Conservation (phyloP, 2,888 invertebrate genomes). For the Cerceris rybyensis region DNA sequence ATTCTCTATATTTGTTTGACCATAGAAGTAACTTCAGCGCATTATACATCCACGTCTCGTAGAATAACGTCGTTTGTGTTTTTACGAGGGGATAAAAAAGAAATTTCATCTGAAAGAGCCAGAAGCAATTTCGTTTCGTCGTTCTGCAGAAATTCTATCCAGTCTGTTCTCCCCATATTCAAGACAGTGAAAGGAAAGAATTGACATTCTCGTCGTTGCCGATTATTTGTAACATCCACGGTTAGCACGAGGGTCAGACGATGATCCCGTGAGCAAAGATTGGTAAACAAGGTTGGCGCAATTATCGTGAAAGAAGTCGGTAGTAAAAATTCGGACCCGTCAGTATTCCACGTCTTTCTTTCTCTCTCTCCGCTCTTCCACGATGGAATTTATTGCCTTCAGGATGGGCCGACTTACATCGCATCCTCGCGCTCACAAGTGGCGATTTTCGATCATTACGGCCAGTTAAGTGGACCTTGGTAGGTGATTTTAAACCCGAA, state of each 20-base stretch:
- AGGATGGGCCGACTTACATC: slow-evolving; percentile 32
- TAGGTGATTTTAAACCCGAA: slow-evolving; percentile 39
- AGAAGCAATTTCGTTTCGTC: slow-evolving; percentile 11
- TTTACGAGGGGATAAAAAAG: slow-evolving; percentile 2
- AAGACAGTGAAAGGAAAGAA: slow-evolving; percentile 11
- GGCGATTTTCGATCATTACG: slow-evolving; percentile 64
- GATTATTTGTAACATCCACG: background rate
- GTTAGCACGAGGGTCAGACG: slow-evolving; percentile 4
- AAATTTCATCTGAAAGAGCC: slow-evolving; percentile 14
- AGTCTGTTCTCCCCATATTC: background rate
- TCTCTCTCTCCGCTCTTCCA: background rate
- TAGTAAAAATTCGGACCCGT: slow-evolving; percentile 53
- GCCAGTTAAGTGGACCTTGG: slow-evolving; percentile 52
- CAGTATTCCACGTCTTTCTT: background rate
- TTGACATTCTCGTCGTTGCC: slow-evolving; percentile 20
- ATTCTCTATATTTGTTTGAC: no score
- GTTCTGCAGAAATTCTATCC: slow-evolving; percentile 1
- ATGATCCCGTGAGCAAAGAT: slow-evolving; percentile 40
- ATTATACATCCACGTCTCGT: background rate
- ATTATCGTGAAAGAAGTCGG: slow-evolving; percentile 54
- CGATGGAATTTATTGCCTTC: slow-evolving; percentile 49
- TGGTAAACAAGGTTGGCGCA: slow-evolving; percentile 51
- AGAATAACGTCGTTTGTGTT: background rate
- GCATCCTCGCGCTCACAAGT: slow-evolving; percentile 48
- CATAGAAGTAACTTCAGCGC: background rate